Base-by-base conservation (phyloP, 2,797 vertebrate genomes). In the Streptopelia turtur region DNA sequence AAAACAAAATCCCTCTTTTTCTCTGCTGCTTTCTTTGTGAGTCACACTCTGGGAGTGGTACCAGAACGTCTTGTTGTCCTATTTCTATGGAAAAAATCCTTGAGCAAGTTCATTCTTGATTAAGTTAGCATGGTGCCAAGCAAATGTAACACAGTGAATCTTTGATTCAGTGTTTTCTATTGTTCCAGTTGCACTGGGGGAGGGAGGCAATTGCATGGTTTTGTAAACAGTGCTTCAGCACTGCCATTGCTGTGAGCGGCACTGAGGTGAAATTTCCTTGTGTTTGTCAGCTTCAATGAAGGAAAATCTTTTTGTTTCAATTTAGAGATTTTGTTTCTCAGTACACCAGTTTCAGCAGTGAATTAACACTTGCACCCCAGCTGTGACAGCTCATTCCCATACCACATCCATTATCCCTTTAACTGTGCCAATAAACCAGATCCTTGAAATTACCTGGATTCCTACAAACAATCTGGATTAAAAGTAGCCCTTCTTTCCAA, bases 71-170 rank as follows among this genome's bases (percentile, higher is more conserved):
- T 89, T 94, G 76, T 91, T 95, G 84, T 90, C 91, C 89, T 86
- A 85, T 83, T 97, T 95, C 83, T 76, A 45, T 78, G 89, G 95
- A 96, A 96, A 96, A 94, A 95, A 94, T 90, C 84, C 81, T 94
- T 90, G 33, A 94, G 89, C 92, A 80, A 95, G 91, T 86, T 90
- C 39, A 87, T 94, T 95, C 92, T 82, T 89, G 83, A 93, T 94
- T 88, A 85, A 93, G 80, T 87, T 89, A 87, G 75, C 78, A 76
- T 74, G 81, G 77, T 95, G 90, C 91, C 89, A 95, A 96, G 85
- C 24, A 86, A 91, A 88, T 59, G 71, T 61, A 91, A 96, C 95
- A 75, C 61, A 81, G 25, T 85, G 71, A 52, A 63, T 80, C 66
- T 74, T 76, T 71, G 87, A 93, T 86, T 94, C 80, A 39, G 37